Conservation (phyloP, 1,140 invertebrate genomes). For the Hestina assimilis region DNA sequence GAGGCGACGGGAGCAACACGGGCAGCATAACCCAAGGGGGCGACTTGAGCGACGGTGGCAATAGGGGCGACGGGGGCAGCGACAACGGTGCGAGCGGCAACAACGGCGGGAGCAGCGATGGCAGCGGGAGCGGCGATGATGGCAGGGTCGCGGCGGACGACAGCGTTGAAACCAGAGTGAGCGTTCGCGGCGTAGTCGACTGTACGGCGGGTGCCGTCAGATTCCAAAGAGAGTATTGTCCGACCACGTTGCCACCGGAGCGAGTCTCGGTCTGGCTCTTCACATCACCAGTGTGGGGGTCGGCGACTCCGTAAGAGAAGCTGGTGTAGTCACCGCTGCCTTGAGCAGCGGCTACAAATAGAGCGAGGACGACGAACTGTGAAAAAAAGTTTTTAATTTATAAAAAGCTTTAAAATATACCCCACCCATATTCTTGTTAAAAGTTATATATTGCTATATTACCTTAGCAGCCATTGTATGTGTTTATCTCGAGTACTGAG, state of each 20-base stretch:
- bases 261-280: constrained; percentile 75
- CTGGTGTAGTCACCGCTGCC: constrained; percentile 46
- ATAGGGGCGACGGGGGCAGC: constrained; percentile 53
- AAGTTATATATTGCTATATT: too few species aligned
- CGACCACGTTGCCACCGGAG: constrained; percentile 78
- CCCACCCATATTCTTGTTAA: too few species aligned
- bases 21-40: constrained; percentile 22
- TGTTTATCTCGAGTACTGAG: constrained; percentile 34
- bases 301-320: constrained; percentile 70
- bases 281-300: constrained; percentile 75
- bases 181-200: constrained; percentile 75
- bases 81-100: constrained; percentile 71
- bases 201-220: constrained; percentile 73
- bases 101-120: constrained; percentile 67
- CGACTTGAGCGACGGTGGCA: constrained; percentile 30
- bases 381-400: constrained; percentile 1
- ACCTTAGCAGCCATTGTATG: constrained; percentile 58
- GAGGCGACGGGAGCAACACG: constrained; percentile 29
- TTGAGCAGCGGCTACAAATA: constrained; percentile 40
- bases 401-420: too few species aligned
- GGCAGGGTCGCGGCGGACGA: constrained; percentile 57
- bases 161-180: constrained; percentile 69
- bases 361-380: constrained; percentile 45
- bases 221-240: constrained; percentile 74
- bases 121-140: not conserved